A percentile compares a stretch with the other conserved stretches of the same genome.
phyloP scores from a whole-genome alignment of 2,888 invertebrate species.

The Epistrophella euchroma region DNA sequence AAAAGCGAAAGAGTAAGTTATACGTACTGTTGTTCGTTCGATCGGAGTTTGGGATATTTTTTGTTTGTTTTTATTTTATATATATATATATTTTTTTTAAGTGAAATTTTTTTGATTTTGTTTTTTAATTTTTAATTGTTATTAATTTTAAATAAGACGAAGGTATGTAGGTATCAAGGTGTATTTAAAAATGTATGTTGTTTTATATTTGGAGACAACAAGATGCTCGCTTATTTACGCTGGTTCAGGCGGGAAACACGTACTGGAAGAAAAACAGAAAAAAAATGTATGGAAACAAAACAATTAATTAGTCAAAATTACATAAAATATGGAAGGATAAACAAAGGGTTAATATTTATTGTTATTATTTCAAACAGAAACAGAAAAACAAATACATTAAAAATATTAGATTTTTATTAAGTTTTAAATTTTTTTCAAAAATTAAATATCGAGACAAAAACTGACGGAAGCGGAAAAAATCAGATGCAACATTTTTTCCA shows the following conservation, averaged over 20 bases:
- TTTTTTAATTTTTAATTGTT: slow-evolving; percentile 68
- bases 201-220: slow-evolving; percentile 76
- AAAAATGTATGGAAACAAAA: slow-evolving; percentile 75
- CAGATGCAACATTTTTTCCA: slow-evolving; percentile 60
- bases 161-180: slow-evolving; percentile 67
- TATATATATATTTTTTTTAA: slow-evolving; percentile 63
- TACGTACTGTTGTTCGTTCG: slow-evolving; percentile 77
- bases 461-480: slow-evolving; percentile 51
- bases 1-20: slow-evolving; percentile 48
- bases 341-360: slow-evolving; percentile 2
- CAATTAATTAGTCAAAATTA: slow-evolving; percentile 72
- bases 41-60: slow-evolving; percentile 62
- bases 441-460: neutral
- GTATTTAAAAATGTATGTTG: slow-evolving; percentile 64
- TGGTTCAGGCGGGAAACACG: slow-evolving; percentile 95
- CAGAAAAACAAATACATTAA: slow-evolving; percentile 32
- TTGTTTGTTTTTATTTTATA: slow-evolving; percentile 27
- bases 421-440: slow-evolving; percentile 25
- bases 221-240: slow-evolving; percentile 84
- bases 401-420: slow-evolving; percentile 36
- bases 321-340: slow-evolving; percentile 58
- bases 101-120: slow-evolving; percentile 51
- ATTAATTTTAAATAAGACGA: slow-evolving; percentile 61
- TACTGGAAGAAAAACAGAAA: slow-evolving; percentile 89
- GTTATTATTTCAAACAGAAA: slow-evolving; percentile 37